Evolutionary conservation across 2,797 vertebrate genomes (phyloP).

Genomic region (Lithobates pipiens): DNA sequence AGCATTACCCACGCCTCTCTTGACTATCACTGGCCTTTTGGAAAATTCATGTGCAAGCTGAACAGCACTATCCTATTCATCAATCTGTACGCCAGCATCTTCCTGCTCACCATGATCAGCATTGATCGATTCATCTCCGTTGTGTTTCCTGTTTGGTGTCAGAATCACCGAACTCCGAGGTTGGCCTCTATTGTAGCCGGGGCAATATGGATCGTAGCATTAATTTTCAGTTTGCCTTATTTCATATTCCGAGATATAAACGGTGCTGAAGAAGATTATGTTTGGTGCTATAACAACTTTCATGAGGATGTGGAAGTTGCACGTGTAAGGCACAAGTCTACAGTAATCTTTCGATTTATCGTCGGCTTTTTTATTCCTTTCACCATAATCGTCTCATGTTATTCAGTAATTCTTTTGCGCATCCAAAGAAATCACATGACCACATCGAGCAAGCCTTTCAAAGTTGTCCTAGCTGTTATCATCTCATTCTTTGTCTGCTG

Average conservation of each 20-base stretch:
- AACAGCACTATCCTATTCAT: slow-evolving; percentile 84
- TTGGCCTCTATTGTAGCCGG: slow-evolving; percentile 78
- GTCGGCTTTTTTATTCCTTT: slow-evolving; percentile 62
- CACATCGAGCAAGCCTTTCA: slow-evolving; percentile 80
- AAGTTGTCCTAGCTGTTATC: slow-evolving; percentile 81
- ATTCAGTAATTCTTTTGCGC: slow-evolving; percentile 71
- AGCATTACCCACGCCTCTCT: slow-evolving; percentile 82
- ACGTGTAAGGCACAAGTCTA: neutral
- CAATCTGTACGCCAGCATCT: slow-evolving; percentile 90
- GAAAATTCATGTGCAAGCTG: slow-evolving; percentile 88
- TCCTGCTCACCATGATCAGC: slow-evolving; percentile 88
- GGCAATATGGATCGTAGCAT: slow-evolving; percentile 81
- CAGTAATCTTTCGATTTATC: slow-evolving; percentile 39
- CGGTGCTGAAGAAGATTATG: accelerated
- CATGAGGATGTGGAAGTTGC: neutral
- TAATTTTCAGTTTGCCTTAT: slow-evolving; percentile 83
- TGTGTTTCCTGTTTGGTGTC: slow-evolving; percentile 85
- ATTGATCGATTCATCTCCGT: slow-evolving; percentile 86
- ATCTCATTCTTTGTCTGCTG: slow-evolving; percentile 83
- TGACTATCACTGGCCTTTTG: slow-evolving; percentile 88
- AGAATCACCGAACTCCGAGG: slow-evolving; percentile 81
- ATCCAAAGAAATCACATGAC: slow-evolving; percentile 77
- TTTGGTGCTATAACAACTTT: slow-evolving; percentile 39
- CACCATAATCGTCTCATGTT: slow-evolving; percentile 53
- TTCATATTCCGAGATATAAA: slow-evolving; percentile 76